Base-by-base conservation (phyloP, 2,888 invertebrate species). In the Pogonocherus hispidulus region DNA sequence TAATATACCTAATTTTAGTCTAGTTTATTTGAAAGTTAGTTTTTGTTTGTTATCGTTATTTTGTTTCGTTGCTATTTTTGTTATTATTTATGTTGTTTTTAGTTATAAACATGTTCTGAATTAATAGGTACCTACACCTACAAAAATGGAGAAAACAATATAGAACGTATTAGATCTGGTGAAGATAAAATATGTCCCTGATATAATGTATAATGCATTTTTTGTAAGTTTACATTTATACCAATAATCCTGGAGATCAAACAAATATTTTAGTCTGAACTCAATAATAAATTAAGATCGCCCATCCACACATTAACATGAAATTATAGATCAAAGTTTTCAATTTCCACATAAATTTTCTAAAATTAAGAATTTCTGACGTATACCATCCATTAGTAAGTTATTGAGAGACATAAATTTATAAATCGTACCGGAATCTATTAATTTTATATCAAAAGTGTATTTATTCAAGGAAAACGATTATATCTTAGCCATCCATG, bases 401-500 rank as follows among this genome's bases (percentile, higher is more conserved):
- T 56, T 54, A 51, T 32, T 18, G 63, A 57, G 54, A 63, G 66
- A 60, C 70, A 68, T 70, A 68, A 68, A 72, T 72, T 72, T 66
- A 66, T 70, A 72, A 67, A 70, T 72, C 66, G 66, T 70, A 69
- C 64, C 62, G 62, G 44, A 59, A 49, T 55, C 70, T 47, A 72
- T 72, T 72, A 72, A 72, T 72, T 72, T 72, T 63, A 72, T 72
- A 72, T 72, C 67, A 57, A 60, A 67, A 67, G 80, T 80, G 77
- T 83, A 83, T 84, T 83, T 84, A 83, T 83, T 83, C 80, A 83
- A 78, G 80, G 78, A 78, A 68, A 74, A 55, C 78, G 77, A 83
- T 83, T 83, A 83, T 82, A 82, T 80, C 81, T 82, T 80, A 80
- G 80, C 78, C 73, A 76, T 76, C 78, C 70, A 78, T 83, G 81